Evolutionary conservation across 1,140 invertebrate species (phyloP).

Genomic region (Oscheius sp.): DNA sequence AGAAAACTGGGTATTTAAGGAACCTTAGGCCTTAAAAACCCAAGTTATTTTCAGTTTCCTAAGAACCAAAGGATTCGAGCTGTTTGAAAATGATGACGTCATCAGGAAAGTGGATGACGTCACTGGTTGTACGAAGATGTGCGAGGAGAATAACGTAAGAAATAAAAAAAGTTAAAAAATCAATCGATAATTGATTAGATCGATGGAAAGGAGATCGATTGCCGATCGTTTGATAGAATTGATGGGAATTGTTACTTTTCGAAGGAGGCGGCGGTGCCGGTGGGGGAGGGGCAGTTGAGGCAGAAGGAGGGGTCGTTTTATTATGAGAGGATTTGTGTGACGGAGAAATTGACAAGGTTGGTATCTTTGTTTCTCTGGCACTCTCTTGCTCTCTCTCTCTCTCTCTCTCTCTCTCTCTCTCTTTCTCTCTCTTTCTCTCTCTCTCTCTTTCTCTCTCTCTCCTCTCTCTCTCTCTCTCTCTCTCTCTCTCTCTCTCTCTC

Average conservation of each 20-base stretch:
- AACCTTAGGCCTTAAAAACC: not conserved
- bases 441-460: conserved; percentile 38
- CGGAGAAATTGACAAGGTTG: conserved; percentile 48
- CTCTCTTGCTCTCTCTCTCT: not conserved
- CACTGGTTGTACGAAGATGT: conserved; percentile 50
- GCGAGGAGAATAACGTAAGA: conserved; percentile 42
- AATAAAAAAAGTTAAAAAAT: too few species aligned
- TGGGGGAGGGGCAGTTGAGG: conserved; percentile 57
- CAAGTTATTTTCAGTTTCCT: conserved; percentile 39
- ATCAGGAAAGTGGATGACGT: conserved; percentile 30
- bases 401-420: not conserved
- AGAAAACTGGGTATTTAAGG: conserved; percentile 4
- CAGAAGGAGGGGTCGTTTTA: conserved; percentile 51
- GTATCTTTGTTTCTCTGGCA: not conserved
- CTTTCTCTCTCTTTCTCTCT: not conserved
- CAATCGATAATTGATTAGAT: conserved; percentile 34
- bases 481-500: not conserved
- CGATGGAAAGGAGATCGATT: conserved; percentile 40
- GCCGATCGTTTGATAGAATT: conserved; percentile 55
- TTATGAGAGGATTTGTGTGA: conserved; percentile 58
- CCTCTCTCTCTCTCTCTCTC: conserved; percentile 46
- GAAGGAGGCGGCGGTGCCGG: conserved; percentile 54
- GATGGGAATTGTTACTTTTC: conserved; percentile 46
- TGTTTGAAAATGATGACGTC: conserved; percentile 51
- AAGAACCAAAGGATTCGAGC: conserved; percentile 53